These are phyloP conservation scores for Harpagifer antarcticus DNA, from an alignment of 2,797 vertebrate species.

Conservation along the genomic window DNA sequence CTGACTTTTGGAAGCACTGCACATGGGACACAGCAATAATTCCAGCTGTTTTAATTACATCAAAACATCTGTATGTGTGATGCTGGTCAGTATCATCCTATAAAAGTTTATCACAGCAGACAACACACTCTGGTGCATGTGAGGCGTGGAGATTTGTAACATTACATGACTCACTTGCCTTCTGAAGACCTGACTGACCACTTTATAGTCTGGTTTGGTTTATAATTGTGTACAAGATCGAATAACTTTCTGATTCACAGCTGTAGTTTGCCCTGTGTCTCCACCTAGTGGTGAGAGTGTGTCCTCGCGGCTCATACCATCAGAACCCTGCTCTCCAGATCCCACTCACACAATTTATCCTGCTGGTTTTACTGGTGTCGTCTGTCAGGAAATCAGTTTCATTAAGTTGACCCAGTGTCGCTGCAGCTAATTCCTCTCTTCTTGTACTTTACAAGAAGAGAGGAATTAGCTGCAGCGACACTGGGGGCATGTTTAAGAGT, in stretches of 20 bases:
- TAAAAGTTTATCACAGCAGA: conserved; percentile 40
- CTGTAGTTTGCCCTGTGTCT: conserved; percentile 45
- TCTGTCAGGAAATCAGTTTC: conserved; percentile 15
- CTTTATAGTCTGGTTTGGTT: conserved; percentile 20
- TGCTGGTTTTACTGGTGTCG: conserved; percentile 12
- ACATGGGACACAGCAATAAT: conserved; percentile 49
- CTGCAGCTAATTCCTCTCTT: no score
- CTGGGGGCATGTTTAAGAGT: no score
- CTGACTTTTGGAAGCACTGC: neutral
- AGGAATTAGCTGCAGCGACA: no score
- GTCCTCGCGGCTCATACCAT: conserved; percentile 72
- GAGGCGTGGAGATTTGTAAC: conserved; percentile 15
- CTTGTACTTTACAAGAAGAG: neutral
- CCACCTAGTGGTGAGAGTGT: conserved; percentile 59
- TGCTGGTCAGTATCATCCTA: conserved; percentile 42
- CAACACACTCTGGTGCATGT: conserved; percentile 1
- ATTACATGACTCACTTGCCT: neutral
- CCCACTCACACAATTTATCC: neutral
- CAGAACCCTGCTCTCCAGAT: conserved; percentile 81
- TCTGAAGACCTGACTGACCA: neutral
- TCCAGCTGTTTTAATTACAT: conserved; percentile 41
- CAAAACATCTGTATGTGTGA: conserved; percentile 40
- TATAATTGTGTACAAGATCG: neutral
- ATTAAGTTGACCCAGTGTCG: conserved; percentile 1
- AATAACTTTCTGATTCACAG: neutral